phyloP scores from a whole-genome alignment of 1,140 invertebrate genomes.

The Magallana ariakensis region DNA sequence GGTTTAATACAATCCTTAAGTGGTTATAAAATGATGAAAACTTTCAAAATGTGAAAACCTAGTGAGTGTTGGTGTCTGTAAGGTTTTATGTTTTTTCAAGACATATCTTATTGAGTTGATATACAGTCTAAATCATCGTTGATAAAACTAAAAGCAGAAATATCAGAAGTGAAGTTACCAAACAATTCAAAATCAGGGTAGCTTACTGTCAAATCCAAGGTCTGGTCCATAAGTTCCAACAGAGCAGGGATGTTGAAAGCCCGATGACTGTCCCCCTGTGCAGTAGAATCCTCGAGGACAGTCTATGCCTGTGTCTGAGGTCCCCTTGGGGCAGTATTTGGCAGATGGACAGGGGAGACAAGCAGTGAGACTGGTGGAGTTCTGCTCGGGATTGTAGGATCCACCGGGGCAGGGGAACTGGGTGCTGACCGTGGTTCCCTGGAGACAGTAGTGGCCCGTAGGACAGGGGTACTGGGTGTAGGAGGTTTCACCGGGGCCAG shows the following conservation, averaged over 20 bases:
- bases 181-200: neutral
- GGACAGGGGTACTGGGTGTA: slow-evolving; percentile 68
- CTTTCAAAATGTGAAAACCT: no score
- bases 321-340: slow-evolving; percentile 69
- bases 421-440: slow-evolving; percentile 66
- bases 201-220: slow-evolving; percentile 71
- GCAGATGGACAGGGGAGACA: slow-evolving; percentile 71
- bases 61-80: no score
- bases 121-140: no score
- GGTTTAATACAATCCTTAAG: no score
- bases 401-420: slow-evolving; percentile 75
- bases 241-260: slow-evolving; percentile 72
- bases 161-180: no score
- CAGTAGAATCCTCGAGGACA: slow-evolving; percentile 77
- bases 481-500: slow-evolving; percentile 64
- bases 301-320: slow-evolving; percentile 51
- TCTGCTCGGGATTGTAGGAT: slow-evolving; percentile 66
- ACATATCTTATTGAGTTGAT: no score
- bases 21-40: no score
- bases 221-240: slow-evolving; percentile 73
- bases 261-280: slow-evolving; percentile 63
- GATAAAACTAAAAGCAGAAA: no score
- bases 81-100: no score
- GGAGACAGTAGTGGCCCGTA: slow-evolving; percentile 72
- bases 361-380: slow-evolving; percentile 59